These are phyloP conservation scores for Psilopsiagon aurifrons DNA, from an alignment of 2,113 vertebrate species.

Conservation along the genomic window DNA sequence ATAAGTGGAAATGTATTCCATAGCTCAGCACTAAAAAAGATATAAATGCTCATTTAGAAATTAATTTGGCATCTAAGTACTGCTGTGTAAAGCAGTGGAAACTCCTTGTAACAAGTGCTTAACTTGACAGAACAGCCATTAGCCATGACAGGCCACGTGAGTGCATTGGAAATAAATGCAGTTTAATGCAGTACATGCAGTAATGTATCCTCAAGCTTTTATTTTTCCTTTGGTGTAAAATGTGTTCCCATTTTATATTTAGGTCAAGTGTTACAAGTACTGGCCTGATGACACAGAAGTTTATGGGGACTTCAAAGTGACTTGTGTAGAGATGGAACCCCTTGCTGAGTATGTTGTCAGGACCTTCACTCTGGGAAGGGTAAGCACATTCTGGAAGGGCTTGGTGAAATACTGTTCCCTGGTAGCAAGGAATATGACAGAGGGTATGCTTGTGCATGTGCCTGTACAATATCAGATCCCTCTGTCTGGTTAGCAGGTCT, in stretches of 20 bases:
- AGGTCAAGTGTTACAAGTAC: constrained; percentile 99
- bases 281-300: constrained; percentile 98
- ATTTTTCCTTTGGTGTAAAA: not conserved
- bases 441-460: accelerated
- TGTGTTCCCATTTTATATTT: not conserved
- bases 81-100: not conserved
- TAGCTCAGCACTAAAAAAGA: constrained; percentile 13
- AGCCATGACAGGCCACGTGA: not conserved
- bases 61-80: not conserved
- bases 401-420: not conserved
- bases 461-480: not conserved
- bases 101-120: not conserved
- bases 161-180: not conserved
- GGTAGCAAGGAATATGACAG: not conserved
- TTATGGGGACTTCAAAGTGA: constrained; percentile 98
- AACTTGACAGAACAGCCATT: not conserved
- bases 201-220: not conserved
- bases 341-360: constrained; percentile 96
- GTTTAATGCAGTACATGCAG: not conserved
- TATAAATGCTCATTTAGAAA: not conserved
- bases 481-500: not conserved
- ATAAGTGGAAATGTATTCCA: not conserved
- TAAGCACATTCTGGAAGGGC: constrained; percentile 65
- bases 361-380: constrained; percentile 96
- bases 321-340: constrained; percentile 94